Base-by-base conservation (phyloP, 1,140 invertebrate genomes). In the Doryteuthis pealeii region DNA sequence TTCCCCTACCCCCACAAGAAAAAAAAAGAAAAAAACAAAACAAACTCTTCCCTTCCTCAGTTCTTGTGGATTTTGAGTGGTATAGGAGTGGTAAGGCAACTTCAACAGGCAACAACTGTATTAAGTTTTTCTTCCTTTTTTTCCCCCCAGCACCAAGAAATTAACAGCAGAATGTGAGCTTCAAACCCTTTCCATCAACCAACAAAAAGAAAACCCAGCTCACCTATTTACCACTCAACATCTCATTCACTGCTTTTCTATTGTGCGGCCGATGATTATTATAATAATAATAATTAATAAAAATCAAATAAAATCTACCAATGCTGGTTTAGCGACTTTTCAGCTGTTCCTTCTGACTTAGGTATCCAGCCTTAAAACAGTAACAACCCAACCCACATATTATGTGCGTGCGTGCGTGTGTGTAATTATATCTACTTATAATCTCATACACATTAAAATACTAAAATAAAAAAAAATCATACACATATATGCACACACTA, bases 281-380 rank as follows among this genome's bases (percentile, higher is more conserved):
- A n/a, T n/a, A n/a, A n/a, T n/a, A n/a, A n/a, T n/a, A n/a, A n/a
- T n/a, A n/a, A n/a, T n/a, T n/a, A n/a, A n/a, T n/a, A n/a, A n/a
- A n/a, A n/a, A n/a, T n/a, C n/a, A n/a, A n/a, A n/a, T n/a, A n/a
- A n/a, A n/a, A n/a, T n/a, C n/a, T n/a, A 32, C 10, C 30, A 31
- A 68, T 62, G 66, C 66, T 68, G 66, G 66, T 68, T 33, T 68
- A 68, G 66, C 66, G 66, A 68, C 66, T 68, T 68, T 68, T 68
- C 66, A 68, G 32, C 28, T 68, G 66, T 68, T 32, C 66, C 31
- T 33, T 68, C 54, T n/a, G 54, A 62, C 54, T 62, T 62, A n/a
- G 26, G 54, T 28, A 62, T 62, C 54, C 35, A 40, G 35, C 35
- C 35, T 40, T 40, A 40, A n/a, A 40, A 40, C 35, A 40, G 10